Percentiles rank a stretch among this genome's conserved stretches.
Evolutionary conservation across 2,888 invertebrate genomes (phyloP).

Genomic region (Lithophane leautieri): DNA sequence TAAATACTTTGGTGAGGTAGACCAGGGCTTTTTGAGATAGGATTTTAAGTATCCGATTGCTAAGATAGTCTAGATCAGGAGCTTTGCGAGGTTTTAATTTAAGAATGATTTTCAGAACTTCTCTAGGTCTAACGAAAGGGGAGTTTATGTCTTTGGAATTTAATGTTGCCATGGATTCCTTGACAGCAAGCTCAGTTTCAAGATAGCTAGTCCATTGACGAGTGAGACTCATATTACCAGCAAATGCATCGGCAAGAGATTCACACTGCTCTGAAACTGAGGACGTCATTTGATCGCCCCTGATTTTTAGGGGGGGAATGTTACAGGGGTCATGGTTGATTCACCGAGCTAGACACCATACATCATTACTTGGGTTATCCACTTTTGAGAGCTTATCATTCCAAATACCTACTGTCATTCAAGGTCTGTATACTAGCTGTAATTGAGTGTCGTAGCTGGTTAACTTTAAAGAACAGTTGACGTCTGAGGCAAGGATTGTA

Average conservation of each 20-base stretch:
- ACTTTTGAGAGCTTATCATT: neutral
- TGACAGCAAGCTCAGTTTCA: neutral
- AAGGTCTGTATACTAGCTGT: neutral
- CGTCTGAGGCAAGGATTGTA: neutral
- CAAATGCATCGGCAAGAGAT: too few relatives aligned
- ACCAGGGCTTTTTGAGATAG: too few relatives aligned
- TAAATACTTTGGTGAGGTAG: too few relatives aligned
- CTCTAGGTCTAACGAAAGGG: neutral
- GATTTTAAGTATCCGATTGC: too few relatives aligned
- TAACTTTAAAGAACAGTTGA: neutral
- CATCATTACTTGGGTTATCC: neutral
- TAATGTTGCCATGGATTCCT: neutral
- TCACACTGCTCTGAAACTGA: neutral
- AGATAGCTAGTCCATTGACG: neutral
- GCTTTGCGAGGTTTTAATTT: too few relatives aligned
- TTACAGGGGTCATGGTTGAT: neutral
- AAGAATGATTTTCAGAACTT: too few relatives aligned
- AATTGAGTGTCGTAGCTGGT: neutral
- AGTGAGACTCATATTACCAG: neutral
- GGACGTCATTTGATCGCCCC: neutral
- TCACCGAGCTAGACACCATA: neutral
- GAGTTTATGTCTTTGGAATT: neutral
- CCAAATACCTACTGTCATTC: neutral
- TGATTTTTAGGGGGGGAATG: neutral
- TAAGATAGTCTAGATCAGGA: too few relatives aligned